phyloP scores from a whole-genome alignment of 2,113 vertebrate genomes.

The Indicator indicator region DNA sequence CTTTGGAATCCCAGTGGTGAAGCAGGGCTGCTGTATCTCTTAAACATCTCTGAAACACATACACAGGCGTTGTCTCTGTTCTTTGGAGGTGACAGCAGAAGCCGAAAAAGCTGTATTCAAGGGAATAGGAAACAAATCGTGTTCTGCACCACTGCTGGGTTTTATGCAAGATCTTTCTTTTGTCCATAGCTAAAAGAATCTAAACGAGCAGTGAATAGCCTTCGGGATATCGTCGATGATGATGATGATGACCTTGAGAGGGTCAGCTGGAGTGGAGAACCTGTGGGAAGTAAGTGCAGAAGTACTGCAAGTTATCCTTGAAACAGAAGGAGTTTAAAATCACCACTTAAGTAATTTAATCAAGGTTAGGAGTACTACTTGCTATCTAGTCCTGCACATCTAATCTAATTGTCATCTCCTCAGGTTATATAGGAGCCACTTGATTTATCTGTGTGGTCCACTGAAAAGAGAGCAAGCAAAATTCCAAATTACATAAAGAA shows the following conservation, averaged over 20 bases:
- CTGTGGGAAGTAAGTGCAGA: conserved; percentile 89
- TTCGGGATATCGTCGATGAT: conserved; percentile 84
- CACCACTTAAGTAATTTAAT: not conserved
- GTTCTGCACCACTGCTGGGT: not conserved
- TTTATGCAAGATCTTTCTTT: not conserved
- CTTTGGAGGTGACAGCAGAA: not conserved
- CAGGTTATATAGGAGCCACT: not conserved
- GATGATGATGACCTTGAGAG: conserved; percentile 86
- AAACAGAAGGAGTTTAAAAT: not conserved
- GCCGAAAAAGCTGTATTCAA: not conserved
- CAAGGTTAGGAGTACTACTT: not conserved
- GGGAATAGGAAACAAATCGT: not conserved
- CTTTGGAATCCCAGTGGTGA: not conserved
- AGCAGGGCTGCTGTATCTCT: not conserved
- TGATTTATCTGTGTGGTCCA: not conserved
- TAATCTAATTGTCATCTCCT: not conserved
- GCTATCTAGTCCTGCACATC: not conserved
- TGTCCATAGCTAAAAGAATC: conserved; percentile 88
- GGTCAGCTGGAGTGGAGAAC: conserved; percentile 96
- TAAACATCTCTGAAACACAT: not conserved
- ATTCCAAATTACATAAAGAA: not conserved
- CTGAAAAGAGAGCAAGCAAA: not conserved
- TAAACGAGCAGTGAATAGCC: conserved; percentile 89
- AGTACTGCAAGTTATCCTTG: not conserved
- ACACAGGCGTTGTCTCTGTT: not conserved